Percentiles rank a stretch among this genome's conserved stretches.
Conservation (phyloP, 1,140 invertebrate genomes). For the Vanessa tameamea region DNA sequence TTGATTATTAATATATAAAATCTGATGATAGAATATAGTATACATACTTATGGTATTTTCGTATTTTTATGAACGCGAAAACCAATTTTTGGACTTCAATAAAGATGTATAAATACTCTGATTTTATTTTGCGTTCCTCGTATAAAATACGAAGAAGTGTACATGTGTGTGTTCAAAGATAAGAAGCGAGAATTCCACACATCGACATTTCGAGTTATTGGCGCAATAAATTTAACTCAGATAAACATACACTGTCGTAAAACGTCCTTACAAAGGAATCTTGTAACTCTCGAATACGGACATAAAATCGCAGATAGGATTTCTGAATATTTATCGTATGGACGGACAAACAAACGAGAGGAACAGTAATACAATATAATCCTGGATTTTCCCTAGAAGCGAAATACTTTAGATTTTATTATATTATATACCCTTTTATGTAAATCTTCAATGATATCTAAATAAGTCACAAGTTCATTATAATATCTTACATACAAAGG, state of each 20-base stretch:
- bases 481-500: too few species aligned
- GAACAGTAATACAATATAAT: conserved; percentile 16
- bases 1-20: too few species aligned
- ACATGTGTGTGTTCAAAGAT: conserved; percentile 12
- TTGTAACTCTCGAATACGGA: conserved; percentile 25
- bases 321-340: conserved; percentile 35
- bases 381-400: conserved; percentile 9
- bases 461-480: too few species aligned
- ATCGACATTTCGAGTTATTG: conserved; percentile 39
- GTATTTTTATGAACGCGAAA: too few species aligned
- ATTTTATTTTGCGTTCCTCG: background rate
- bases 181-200: conserved; percentile 19
- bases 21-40: too few species aligned
- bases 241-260: conserved; percentile 46
- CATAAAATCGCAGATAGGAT: conserved; percentile 36
- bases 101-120: background rate
- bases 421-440: background rate
- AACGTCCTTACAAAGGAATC: conserved; percentile 38
- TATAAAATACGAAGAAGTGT: background rate
- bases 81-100: too few species aligned
- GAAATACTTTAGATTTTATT: conserved; percentile 2
- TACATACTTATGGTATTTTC: too few species aligned
- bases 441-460: too few species aligned
- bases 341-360: conserved; percentile 16
- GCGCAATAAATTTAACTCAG: conserved; percentile 43